phyloP scores from a whole-genome alignment of 2,113 vertebrate species.

The Eidolon helvum region DNA sequence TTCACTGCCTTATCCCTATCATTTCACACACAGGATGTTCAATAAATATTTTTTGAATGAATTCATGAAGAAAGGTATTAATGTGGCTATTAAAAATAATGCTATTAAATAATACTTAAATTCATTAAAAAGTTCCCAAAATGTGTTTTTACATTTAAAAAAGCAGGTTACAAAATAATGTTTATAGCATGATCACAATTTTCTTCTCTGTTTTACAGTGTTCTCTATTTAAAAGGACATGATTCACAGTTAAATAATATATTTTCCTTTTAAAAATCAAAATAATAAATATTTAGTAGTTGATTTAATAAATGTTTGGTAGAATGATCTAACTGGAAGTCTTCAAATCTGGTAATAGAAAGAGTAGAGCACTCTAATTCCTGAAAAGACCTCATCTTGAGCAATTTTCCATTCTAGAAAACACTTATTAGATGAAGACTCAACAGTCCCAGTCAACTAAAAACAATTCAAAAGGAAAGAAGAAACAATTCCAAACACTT shows the following conservation, averaged over 20 bases:
- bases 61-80: background rate
- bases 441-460: background rate
- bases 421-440: background rate
- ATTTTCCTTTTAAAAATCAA: background rate
- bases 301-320: background rate
- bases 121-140: background rate
- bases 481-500: background rate
- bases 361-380: background rate
- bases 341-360: background rate
- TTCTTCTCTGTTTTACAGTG: background rate
- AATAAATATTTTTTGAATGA: background rate
- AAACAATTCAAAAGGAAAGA: background rate
- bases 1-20: background rate
- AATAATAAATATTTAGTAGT: background rate
- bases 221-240: background rate
- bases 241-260: background rate
- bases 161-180: background rate
- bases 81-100: background rate
- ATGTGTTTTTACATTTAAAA: background rate
- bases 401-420: background rate
- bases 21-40: background rate
- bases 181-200: background rate
- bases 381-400: too few relatives aligned
- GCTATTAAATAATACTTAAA: background rate
- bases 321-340: background rate